Evolutionary conservation across 2,113 vertebrate species (phyloP), one percentile per base, ranked within the genome.

Genomic region (Bos javanicus): DNA sequence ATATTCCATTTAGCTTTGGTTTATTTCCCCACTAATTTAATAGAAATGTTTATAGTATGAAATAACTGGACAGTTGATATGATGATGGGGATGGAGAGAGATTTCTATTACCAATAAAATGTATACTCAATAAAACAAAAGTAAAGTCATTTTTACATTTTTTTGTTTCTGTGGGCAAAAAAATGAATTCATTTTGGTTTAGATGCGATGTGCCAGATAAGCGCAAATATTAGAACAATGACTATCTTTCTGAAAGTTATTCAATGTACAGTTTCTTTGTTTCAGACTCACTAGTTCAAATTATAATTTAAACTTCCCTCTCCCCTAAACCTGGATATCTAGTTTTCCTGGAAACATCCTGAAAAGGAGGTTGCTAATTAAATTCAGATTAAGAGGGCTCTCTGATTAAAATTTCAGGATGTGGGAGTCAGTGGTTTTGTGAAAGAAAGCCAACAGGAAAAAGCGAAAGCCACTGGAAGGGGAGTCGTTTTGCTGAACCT

Each of bases 31-130:
- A 98, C 96, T 98, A 98, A 98, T 95, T 98, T 98, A 98, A 98
- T 97, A 98, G 97, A 98, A 98, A 97, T 98, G 95, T 98, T 98
- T 98, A 94, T 90, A 98, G 90, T 98, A 98, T 97, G 97, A 98
- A 98, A 97, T 93, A 97, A 92, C n/a, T 48, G 8, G 17, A 91
- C 60, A 87, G 59, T 96, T 98, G 91, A 92, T 67, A 78, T 85
- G 57, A 90, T 78, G 4, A 81, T 26, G 39, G 15, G 33, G 28
- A 81, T 71, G 60, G 15, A 52, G 48, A 95, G n/a, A 50, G 12
- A 90, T 43, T 88, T 93, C 25, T 88, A 95, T 96, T 95, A 94
- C 95, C 93, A 85, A 52, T 92, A 96, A 92, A 91, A 91, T n/a
- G 8, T 78, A 62, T 81, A 48, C 7, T 57, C 3, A 36, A 43